Base-by-base conservation (phyloP, 2,888 invertebrate species). In the Scaptomyza cyrtandrae region DNA sequence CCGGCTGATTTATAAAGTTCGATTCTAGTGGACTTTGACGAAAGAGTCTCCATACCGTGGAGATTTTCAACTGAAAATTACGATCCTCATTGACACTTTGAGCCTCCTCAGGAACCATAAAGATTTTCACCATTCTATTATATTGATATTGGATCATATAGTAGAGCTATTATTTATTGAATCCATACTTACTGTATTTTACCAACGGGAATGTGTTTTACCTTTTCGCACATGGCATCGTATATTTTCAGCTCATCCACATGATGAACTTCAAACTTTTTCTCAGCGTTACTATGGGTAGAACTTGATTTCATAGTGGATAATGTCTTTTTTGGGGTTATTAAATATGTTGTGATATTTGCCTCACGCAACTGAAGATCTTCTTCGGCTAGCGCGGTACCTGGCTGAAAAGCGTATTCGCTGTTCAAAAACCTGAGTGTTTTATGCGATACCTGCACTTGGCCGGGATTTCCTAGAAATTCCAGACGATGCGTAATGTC, bases 401-500 rank as follows among this genome's bases (percentile, higher is more conserved):
- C 94, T 68, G 96, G 96, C 69, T 95, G 94, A 87, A 96, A 97
- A 71, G 94, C 93, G 80, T 94, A 94, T 24, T 94, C 94, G 43
- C 93, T 93, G 50, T 95, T 94, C 46, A 98, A 92, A 56, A 96
- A 93, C 57, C 95, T 93, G 66, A 96, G 93, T 0, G 97, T 98
- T 90, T 95, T 94, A 80, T 95, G 94, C 0, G 97, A 97, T 9
- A 98, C 94, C 90, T 98, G 98, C 0, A 98, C 96, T 91, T 95
- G 95, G 95, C 98, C 98, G 0, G 98, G 95, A 80, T 94, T 93
- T 6, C 99, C 99, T 1, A 96, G 95, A 37, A 96, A 95, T 90
- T 98, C 98, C 96, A 99, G 97, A 90, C 96, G 96, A 92, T 97
- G 98, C 0, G 98, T 98, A 81, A 98, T 96, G 14, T 97, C 96